Evolutionary conservation across 2,888 invertebrate species (phyloP), one percentile per base, ranked within the genome.

Genomic region (Nebria salina): DNA sequence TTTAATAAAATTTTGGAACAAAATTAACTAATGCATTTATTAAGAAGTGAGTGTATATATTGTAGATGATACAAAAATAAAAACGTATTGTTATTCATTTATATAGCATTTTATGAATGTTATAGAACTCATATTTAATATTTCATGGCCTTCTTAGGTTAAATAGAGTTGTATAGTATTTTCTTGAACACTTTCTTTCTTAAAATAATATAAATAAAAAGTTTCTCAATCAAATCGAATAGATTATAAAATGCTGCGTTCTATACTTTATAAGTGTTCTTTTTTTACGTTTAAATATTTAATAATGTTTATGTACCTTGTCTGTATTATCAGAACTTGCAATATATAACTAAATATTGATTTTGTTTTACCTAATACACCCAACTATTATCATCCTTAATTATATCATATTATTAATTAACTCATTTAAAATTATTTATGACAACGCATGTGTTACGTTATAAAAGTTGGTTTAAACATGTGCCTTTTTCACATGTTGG

Each of bases 211-310:
- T 34, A 54, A 54, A 54, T 54, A 13, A 54, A 54, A 54, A 54
- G 54, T 54, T 54, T 54, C 54, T 54, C 54, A 54, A 54, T 54
- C 54, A 54, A 54, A 54, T 54, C 54, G 54, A 54, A 6, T 54
- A 54, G 54, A 54, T 11, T 54, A 11, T 54, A 54, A 54, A 54
- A 54, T 54, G 54, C 54, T 75, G 26, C 80, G 75, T 80, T 80
- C 73, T 75, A 65, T 72, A 79, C 68, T 79, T 80, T 75, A 68
- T 80, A 80, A 80, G 80, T 80, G 80, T 80, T 80, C 75, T 80
- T 75, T 80, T 80, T 80, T 80, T 80, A 80, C 80, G 80, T 80
- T 80, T 80, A 75, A 80, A 80, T 80, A 80, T 80, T 72, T 80
- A 80, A 80, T 75, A 75, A 75, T 80, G 79, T 79, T 79, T 79